phyloP scores from a whole-genome alignment of 53 echinoderm and acorn worm genomes.

The Echinarachnius parma region DNA sequence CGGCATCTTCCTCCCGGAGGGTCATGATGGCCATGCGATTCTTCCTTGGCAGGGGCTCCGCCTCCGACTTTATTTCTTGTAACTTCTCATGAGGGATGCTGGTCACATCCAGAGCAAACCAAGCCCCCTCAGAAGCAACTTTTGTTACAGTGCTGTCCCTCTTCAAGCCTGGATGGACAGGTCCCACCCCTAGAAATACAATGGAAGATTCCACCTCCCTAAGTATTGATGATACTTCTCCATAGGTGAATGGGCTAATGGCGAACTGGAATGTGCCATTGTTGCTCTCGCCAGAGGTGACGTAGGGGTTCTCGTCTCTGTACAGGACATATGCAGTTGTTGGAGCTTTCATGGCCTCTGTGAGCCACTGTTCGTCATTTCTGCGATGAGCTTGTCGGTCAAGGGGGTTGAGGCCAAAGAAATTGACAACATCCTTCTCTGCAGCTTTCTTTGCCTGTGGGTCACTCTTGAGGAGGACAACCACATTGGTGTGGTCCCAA shows the following conservation, averaged over 20 bases:
- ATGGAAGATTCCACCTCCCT: conserved; percentile 24
- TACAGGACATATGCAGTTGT: conserved; percentile 56
- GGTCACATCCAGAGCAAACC: conserved; percentile 87
- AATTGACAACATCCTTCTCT: conserved; percentile 60
- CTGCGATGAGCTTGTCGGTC: conserved; percentile 69
- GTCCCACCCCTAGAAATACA: conserved; percentile 63
- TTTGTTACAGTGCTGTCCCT: not conserved
- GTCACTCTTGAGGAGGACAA: conserved; percentile 17
- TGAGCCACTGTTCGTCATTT: conserved; percentile 69
- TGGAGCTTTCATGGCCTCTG: conserved; percentile 42
- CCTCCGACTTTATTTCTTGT: conserved; percentile 45
- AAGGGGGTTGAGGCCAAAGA: conserved; percentile 74
- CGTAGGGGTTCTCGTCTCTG: conserved; percentile 55
- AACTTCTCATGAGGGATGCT: conserved; percentile 48
- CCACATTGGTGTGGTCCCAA: conserved; percentile 70
- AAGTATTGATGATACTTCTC: conserved; percentile 55
- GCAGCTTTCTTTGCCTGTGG: conserved; percentile 26
- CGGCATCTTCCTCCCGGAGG: conserved; percentile 66
- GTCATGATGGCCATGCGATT: conserved; percentile 69
- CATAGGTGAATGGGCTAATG: conserved; percentile 44
- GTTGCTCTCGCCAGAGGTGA: conserved; percentile 51
- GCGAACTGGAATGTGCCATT: conserved; percentile 54
- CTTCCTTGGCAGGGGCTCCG: conserved; percentile 57
- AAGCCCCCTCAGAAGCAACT: conserved; percentile 34
- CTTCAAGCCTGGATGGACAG: not conserved